Percentiles rank a stretch among this genome's conserved stretches.
phyloP scores from a whole-genome alignment of 2,888 invertebrate species.

The Epistrophe eligans region DNA sequence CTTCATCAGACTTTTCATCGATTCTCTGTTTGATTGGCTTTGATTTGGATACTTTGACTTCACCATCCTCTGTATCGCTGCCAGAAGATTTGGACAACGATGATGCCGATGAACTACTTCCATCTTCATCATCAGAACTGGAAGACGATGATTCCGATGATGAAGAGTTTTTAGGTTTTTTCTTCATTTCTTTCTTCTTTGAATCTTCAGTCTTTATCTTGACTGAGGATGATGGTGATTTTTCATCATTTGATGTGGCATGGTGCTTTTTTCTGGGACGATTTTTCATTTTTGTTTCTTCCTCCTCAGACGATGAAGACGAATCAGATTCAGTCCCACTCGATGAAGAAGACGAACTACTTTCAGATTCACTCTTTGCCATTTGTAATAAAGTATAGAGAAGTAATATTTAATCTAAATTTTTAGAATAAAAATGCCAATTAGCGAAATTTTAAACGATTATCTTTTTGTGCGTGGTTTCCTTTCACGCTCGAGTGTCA shows the following conservation, averaged over 20 bases:
- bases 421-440: conserved; percentile 22
- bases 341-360: conserved; percentile 56
- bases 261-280: background rate
- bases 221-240: conserved; percentile 5
- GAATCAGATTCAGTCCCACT: conserved; percentile 33
- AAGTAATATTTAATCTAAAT: background rate
- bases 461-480: conserved; percentile 33
- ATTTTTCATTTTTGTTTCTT: background rate
- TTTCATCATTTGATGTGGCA: conserved; percentile 55
- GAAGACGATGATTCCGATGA: conserved; percentile 46
- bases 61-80: conserved; percentile 32
- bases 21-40: background rate
- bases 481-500: background rate
- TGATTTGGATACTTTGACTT: background rate
- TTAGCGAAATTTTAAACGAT: conserved; percentile 23
- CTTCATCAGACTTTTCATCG: background rate
- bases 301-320: conserved; percentile 16
- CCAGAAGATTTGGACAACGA: conserved; percentile 40
- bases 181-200: conserved; percentile 2
- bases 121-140: conserved; percentile 39
- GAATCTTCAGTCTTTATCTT: background rate
- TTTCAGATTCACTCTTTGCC: conserved; percentile 50
- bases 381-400: conserved; percentile 28
- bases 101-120: conserved; percentile 28
- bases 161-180: conserved; percentile 6